Percentiles rank a stretch among this genome's conserved stretches.
These are phyloP conservation scores for Pachyramphus minor DNA, from an alignment of 2,113 vertebrate genomes.

Conservation along the genomic window DNA sequence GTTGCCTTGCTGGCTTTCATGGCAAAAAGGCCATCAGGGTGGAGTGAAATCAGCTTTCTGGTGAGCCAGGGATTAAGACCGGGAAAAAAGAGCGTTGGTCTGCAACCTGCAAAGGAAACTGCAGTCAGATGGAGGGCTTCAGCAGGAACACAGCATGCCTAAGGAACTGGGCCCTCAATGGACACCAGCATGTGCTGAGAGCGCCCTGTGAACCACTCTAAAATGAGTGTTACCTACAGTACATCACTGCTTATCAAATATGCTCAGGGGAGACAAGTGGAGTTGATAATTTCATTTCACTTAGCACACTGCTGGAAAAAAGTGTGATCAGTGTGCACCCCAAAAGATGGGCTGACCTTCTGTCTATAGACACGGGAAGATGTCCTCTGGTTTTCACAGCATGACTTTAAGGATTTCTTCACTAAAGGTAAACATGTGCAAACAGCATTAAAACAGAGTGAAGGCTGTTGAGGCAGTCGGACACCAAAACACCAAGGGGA, in stretches of 20 bases:
- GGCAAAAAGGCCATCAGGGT: neutral
- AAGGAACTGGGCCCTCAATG: neutral
- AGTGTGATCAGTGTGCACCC: neutral
- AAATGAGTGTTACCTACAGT: neutral
- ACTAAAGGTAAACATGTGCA: neutral
- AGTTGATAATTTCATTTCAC: neutral
- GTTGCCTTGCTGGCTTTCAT: neutral
- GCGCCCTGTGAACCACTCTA: neutral
- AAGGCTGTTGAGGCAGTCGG: neutral
- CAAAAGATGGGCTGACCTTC: neutral
- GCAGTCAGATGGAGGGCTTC: neutral
- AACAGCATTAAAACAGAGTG: neutral
- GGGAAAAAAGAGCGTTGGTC: neutral
- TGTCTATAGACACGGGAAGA: neutral
- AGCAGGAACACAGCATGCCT: rapidly evolving
- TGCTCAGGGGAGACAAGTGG: neutral
- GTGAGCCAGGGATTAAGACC: neutral
- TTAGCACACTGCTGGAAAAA: neutral
- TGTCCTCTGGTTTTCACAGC: neutral
- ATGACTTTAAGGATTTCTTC: neutral
- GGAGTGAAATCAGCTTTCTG: neutral
- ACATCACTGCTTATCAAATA: neutral
- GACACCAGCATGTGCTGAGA: too few relatives aligned
- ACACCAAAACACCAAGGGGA: neutral
- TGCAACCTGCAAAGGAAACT: neutral